phyloP scores from a whole-genome alignment of 2,113 vertebrate genomes.

The Lophius piscatorius region DNA sequence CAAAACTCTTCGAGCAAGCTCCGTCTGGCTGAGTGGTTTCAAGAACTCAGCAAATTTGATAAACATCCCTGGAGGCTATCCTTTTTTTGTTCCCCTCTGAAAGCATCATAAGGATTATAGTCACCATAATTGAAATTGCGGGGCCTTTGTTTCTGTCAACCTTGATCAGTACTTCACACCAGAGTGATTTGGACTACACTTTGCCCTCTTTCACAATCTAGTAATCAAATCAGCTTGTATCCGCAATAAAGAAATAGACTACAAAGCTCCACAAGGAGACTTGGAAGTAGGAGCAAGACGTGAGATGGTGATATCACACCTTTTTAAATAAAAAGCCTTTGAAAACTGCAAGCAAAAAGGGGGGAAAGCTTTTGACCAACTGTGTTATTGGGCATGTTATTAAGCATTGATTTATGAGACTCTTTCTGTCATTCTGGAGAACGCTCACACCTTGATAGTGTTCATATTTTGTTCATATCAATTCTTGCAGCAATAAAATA shows the following conservation, averaged over 20 bases:
- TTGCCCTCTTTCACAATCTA: constrained; percentile 1
- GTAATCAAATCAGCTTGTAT: constrained; percentile 8
- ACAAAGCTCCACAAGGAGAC: not conserved
- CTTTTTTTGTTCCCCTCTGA: constrained; percentile 27
- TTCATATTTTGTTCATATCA: not conserved
- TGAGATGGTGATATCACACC: not conserved
- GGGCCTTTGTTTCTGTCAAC: constrained; percentile 18
- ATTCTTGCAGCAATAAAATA: not conserved
- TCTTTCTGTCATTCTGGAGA: constrained; percentile 13
- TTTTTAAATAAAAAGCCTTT: not conserved
- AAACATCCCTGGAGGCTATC: constrained; percentile 43
- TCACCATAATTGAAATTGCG: constrained; percentile 12
- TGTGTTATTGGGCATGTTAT: not conserved
- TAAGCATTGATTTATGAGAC: constrained; percentile 5
- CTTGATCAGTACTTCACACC: not conserved
- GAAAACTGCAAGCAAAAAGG: not conserved
- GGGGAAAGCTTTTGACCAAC: not conserved
- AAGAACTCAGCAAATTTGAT: constrained; percentile 40
- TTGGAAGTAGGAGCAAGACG: constrained; percentile 3
- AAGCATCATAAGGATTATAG: constrained; percentile 30
- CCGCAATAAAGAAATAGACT: no score
- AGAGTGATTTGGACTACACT: not conserved
- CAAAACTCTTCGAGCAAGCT: constrained; percentile 57
- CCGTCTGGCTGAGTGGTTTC: constrained; percentile 49
- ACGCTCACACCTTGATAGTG: constrained; percentile 1